Evolutionary conservation across 2,797 vertebrate species (phyloP).

Genomic region (Enteromius afrohamiltoni): DNA sequence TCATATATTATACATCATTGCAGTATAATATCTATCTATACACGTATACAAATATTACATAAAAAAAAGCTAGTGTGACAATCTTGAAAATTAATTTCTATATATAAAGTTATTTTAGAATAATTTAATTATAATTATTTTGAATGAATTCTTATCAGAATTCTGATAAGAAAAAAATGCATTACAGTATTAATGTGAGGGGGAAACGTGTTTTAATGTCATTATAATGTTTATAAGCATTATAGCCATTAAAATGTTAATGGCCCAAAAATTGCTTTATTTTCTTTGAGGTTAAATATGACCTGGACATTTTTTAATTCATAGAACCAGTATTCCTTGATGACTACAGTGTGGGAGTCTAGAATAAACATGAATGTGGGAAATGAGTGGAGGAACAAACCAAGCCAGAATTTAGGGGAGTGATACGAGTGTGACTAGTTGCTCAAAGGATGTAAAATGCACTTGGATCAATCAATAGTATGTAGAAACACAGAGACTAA

Average conservation of each 20-base stretch:
- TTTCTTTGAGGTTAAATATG: not conserved
- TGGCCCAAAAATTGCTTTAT: not conserved
- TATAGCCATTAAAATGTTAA: not conserved
- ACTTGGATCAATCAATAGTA: slow-evolving; percentile 70
- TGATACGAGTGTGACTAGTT: slow-evolving; percentile 72
- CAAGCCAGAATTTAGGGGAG: slow-evolving; percentile 69
- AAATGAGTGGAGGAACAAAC: slow-evolving; percentile 55
- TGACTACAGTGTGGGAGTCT: slow-evolving; percentile 77
- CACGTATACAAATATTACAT: too few relatives aligned
- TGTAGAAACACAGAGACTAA: slow-evolving; percentile 64
- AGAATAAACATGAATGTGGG: slow-evolving; percentile 76
- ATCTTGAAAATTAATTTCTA: too few relatives aligned
- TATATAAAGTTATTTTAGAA: too few relatives aligned
- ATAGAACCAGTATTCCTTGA: slow-evolving; percentile 85
- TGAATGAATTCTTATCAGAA: too few relatives aligned
- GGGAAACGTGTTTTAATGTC: not conserved
- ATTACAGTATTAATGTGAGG: not conserved
- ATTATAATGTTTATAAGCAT: not conserved
- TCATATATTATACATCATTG: too few relatives aligned
- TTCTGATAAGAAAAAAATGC: not conserved
- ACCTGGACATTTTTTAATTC: slow-evolving; percentile 9
- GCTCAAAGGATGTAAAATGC: slow-evolving; percentile 71
- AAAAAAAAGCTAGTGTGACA: too few relatives aligned
- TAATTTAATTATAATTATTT: too few relatives aligned
- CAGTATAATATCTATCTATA: too few relatives aligned